A percentile compares a stretch with the other conserved stretches of the same genome.
Conservation (phyloP, 2,888 invertebrate species). For the Oligia latruncula region DNA sequence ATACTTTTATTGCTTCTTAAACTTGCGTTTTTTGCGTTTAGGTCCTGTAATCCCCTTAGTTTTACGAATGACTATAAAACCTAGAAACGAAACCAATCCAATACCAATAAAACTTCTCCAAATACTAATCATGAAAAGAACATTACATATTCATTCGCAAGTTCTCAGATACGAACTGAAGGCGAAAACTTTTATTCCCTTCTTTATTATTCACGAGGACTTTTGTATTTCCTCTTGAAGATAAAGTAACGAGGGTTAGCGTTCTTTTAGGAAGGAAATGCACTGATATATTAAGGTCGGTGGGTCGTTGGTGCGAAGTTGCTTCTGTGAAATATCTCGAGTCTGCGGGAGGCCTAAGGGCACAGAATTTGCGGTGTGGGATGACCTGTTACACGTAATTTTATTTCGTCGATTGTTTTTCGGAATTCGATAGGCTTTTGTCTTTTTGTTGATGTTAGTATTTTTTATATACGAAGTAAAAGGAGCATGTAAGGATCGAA, state of each 20-base stretch:
- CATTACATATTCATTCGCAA: constrained; percentile 52
- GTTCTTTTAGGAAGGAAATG: constrained; percentile 62
- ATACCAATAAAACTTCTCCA: constrained; percentile 38
- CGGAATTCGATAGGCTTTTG: not conserved
- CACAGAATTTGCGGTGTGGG: constrained; percentile 31
- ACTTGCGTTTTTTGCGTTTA: too few relatives aligned
- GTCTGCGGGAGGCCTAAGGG: constrained; percentile 7
- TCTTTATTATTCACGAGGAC: constrained; percentile 67
- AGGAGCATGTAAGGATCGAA: not conserved
- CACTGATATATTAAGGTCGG: constrained; percentile 71
- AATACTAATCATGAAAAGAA: constrained; percentile 45
- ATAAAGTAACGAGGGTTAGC: constrained; percentile 64
- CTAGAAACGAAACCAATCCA: constrained; percentile 16
- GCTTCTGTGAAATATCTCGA: constrained; percentile 40
- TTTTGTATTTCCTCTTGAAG: constrained; percentile 60
- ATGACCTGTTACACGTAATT: constrained; percentile 39
- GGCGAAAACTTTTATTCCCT: constrained; percentile 51
- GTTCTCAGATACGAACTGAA: constrained; percentile 33
- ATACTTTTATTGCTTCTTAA: too few relatives aligned
- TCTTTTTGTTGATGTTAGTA: not conserved
- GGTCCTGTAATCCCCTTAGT: not conserved
- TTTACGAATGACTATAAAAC: not conserved
- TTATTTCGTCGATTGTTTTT: constrained; percentile 29
- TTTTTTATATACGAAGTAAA: not conserved
- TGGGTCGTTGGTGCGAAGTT: constrained; percentile 46